Conservation (phyloP, 2,113 vertebrate genomes). For the Zosterops borbonicus region DNA sequence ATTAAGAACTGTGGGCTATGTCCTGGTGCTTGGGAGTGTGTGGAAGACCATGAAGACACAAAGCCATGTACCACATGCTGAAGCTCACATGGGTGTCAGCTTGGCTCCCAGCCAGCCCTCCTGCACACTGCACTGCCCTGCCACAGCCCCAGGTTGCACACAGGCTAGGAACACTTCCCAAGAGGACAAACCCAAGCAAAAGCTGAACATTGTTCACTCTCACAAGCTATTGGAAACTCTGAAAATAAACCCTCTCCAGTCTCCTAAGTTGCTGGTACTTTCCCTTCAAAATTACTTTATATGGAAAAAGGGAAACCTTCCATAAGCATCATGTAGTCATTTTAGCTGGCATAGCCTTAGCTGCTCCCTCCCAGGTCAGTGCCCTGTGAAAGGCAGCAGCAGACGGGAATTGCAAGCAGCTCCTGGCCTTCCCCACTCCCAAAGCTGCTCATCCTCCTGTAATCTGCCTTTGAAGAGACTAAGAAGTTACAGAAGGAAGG, state of each 20-base stretch:
- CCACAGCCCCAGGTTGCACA: not conserved
- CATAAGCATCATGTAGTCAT: not conserved
- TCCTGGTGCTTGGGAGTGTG: not conserved
- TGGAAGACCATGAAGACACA: rapidly evolving
- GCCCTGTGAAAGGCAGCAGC: not conserved
- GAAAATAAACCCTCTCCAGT: slow-evolving; percentile 13
- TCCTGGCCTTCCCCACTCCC: not conserved
- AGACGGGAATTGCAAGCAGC: not conserved
- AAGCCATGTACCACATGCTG: not conserved
- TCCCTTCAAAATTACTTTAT: slow-evolving; percentile 41
- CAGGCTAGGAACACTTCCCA: not conserved
- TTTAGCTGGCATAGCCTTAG: not conserved
- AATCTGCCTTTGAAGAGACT: not conserved
- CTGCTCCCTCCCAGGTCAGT: not conserved
- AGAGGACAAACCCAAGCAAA: not conserved
- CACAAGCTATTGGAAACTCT: not conserved
- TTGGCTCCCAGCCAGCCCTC: not conserved
- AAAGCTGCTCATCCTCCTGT: not conserved
- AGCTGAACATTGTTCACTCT: not conserved
- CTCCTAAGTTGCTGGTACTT: not conserved
- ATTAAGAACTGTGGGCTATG: not conserved
- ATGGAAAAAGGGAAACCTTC: slow-evolving; percentile 30
- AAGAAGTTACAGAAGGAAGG: not conserved
- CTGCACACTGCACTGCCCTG: not conserved
- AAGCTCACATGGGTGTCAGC: not conserved